Conservation (phyloP, 2,888 invertebrate genomes). For the Phyllotreta striolata region DNA sequence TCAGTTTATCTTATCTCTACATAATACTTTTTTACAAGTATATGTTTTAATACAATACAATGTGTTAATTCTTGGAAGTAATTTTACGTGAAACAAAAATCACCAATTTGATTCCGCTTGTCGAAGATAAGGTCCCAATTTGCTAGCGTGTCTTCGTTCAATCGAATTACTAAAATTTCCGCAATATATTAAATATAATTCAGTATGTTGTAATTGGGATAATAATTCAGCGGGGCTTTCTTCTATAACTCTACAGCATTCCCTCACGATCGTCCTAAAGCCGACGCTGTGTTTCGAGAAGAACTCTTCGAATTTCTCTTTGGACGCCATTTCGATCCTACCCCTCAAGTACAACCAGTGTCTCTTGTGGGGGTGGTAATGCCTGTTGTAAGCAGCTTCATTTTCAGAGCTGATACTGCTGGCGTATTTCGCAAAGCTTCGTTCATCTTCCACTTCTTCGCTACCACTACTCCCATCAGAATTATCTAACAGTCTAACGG, state of each 20-base stretch:
- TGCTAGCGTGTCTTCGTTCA: neutral
- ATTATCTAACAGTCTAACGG: slow-evolving; percentile 25
- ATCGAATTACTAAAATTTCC: slow-evolving; percentile 34
- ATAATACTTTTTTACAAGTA: neutral
- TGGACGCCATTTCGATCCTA: slow-evolving; percentile 40
- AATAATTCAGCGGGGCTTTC: slow-evolving; percentile 51
- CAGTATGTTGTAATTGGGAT: slow-evolving; percentile 50
- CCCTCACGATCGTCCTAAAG: slow-evolving; percentile 52
- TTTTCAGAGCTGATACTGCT: neutral
- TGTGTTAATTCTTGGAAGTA: too few relatives aligned
- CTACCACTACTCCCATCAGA: slow-evolving; percentile 20
- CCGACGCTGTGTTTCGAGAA: slow-evolving; percentile 47
- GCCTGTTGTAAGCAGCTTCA: neutral
- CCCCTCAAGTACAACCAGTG: slow-evolving; percentile 52
- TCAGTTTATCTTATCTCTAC: neutral
- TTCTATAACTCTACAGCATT: slow-evolving; percentile 54
- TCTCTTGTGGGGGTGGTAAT: slow-evolving; percentile 40
- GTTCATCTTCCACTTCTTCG: slow-evolving; percentile 5
- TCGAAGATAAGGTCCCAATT: slow-evolving; percentile 10
- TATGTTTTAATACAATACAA: neutral
- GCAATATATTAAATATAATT: slow-evolving; percentile 48
- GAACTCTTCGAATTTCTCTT: slow-evolving; percentile 45
- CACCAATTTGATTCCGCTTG: slow-evolving; percentile 29
- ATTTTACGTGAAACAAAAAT: neutral
- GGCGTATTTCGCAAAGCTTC: neutral